Evolutionary conservation across 2,888 invertebrate species (phyloP).

Genomic region (Rhagophthalmus giganteus): DNA sequence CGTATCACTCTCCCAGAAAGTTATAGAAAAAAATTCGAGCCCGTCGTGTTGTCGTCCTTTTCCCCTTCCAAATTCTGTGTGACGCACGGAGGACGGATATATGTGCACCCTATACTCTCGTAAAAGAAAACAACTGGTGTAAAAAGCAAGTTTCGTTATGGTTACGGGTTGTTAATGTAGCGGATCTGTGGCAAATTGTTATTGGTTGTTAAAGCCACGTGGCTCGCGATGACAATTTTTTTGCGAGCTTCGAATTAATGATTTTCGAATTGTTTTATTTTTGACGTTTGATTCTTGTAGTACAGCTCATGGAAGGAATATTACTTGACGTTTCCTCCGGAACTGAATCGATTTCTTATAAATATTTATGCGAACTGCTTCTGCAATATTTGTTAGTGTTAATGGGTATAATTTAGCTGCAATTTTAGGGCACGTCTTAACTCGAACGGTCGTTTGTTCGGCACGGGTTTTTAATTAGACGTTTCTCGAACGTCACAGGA

Average conservation of each 20-base stretch:
- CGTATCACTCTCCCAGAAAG: constrained; percentile 44
- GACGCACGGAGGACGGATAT: constrained; percentile 4
- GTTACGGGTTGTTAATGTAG: constrained; percentile 54
- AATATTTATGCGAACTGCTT: too few species aligned
- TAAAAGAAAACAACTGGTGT: constrained; percentile 11
- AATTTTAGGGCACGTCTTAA: too few species aligned
- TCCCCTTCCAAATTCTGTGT: background rate
- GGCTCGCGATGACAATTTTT: constrained; percentile 45
- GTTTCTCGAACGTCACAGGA: too few species aligned
- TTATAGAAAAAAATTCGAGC: constrained; percentile 6
- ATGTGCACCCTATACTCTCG: constrained; percentile 1
- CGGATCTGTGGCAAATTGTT: constrained; percentile 56
- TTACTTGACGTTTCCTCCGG: too few species aligned
- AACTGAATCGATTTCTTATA: too few species aligned
- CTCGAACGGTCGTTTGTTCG: background rate
- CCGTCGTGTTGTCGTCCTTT: constrained; percentile 6
- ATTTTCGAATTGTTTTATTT: constrained; percentile 28
- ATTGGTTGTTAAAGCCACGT: constrained; percentile 55
- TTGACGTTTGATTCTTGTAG: constrained; percentile 2
- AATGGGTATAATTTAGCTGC: too few species aligned
- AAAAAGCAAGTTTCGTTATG: constrained; percentile 42
- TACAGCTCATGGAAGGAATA: background rate
- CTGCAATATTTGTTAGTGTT: too few species aligned
- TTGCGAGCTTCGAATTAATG: constrained; percentile 27
- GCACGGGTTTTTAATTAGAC: too few species aligned